phyloP scores from a whole-genome alignment of 2,888 invertebrate genomes.

The Chrysolina haemoptera region DNA sequence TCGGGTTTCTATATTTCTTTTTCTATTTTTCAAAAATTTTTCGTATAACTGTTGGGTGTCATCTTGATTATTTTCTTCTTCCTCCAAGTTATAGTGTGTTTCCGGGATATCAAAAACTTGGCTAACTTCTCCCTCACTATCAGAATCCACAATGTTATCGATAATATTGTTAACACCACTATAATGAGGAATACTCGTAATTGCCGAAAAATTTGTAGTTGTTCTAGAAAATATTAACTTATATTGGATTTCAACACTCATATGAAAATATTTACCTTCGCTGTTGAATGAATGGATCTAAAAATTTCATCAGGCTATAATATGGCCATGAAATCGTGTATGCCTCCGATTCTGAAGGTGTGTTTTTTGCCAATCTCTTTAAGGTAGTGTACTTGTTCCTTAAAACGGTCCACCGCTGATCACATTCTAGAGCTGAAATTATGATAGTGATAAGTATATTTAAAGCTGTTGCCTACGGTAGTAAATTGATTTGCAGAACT shows the following conservation, averaged over 20 bases:
- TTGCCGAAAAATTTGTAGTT: constrained; percentile 9
- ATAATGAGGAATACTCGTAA: constrained; percentile 1
- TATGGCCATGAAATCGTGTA: constrained; percentile 11
- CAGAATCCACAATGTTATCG: constrained; percentile 11
- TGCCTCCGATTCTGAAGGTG: not conserved
- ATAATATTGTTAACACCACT: not conserved
- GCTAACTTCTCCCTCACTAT: constrained; percentile 8
- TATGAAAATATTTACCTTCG: constrained; percentile 11
- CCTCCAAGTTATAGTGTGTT: not conserved
- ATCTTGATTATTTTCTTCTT: not conserved
- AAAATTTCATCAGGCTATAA: constrained; percentile 6
- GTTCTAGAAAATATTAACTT: constrained; percentile 10
- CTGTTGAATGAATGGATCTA: constrained; percentile 12
- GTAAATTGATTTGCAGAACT: not conserved
- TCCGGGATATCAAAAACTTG: not conserved
- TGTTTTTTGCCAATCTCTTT: constrained; percentile 1
- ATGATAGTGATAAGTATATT: not conserved
- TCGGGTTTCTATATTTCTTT: not conserved
- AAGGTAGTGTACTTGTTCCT: constrained; percentile 7
- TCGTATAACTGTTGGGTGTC: constrained; percentile 9
- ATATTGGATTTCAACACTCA: not conserved
- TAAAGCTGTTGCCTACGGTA: not conserved
- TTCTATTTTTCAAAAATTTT: not conserved
- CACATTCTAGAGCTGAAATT: constrained; percentile 17
- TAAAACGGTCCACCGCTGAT: constrained; percentile 18